Base-by-base conservation (phyloP, 2,888 invertebrate genomes). In the Morpho helenor region DNA sequence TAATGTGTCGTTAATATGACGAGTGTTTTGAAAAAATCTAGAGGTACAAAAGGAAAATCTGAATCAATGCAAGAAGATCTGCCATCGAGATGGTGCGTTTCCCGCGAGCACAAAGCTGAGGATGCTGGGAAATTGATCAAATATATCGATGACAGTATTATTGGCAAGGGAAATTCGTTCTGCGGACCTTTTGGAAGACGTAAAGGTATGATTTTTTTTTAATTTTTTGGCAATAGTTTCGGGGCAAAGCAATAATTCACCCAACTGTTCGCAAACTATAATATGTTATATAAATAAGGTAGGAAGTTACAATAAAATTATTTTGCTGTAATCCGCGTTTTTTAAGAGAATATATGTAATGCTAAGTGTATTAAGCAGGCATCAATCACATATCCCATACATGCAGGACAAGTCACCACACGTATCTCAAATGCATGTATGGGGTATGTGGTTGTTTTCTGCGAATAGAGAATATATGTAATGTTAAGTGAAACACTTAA, bases 171-270 rank as follows among this genome's bases (percentile, higher is more conserved):
- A 68, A 94, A 94, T 71, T 94, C 94, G 31, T 96, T 96, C 80
- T 92, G 94, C 70, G 96, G 96, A 55, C 97, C 97, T 8, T 97
- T 94, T 76, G 96, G 96, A 63, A 91, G 95, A 59, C 89, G 96
- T 75, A 95, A 95, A 94, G 95, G 96, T 96, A 85, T 42, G 31
- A 53, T 31, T 61, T 47, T 52, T 49, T 6, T 41, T 44, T 22
- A 41, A 23, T 44, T 44, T 43, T 49, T 49, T 49, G 52, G 47
- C 31, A 55, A n/a, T 45, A n/a, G 39, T 39, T n/a, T 39, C 45
- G 39, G 7, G 46, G 2, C 43, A 40, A 8, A 16, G 44, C 31
- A n/a, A 46, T 53, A 10, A 53, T 39, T 39, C 7, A 43, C 6
- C 2, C 41, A 52, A 45, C 9, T 52, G 49, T 42, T 51, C 42